Conservation (phyloP, 1,140 invertebrate species). For the Saccostrea glomerata region DNA sequence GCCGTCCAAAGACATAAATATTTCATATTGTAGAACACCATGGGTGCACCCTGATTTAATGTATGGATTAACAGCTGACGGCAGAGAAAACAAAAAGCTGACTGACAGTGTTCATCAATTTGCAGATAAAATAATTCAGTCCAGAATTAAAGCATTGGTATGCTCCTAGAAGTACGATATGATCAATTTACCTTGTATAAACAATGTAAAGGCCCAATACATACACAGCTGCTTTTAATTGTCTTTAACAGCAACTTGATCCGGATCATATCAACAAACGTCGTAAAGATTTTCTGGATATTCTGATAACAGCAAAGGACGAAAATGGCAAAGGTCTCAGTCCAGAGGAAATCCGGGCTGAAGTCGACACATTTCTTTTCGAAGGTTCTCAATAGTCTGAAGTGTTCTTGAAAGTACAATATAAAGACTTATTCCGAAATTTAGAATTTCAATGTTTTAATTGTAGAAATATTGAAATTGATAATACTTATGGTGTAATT, state of each 20-base stretch:
- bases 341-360: constrained; percentile 27
- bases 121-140: constrained; percentile 31
- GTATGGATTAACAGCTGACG: constrained; percentile 6
- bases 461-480: no score
- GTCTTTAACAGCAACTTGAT: neutral
- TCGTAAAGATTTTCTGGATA: constrained; percentile 5
- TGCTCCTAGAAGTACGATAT: neutral
- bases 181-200: no score
- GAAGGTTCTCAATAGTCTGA: neutral
- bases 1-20: no score
- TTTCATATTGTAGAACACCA: neutral
- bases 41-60: constrained; percentile 19
- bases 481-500: no score
- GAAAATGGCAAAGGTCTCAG: constrained; percentile 13
- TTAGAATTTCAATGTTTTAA: no score
- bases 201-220: no score
- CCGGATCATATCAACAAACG: neutral
- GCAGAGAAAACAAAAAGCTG: constrained; percentile 28
- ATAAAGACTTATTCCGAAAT: no score
- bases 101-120: constrained; percentile 31
- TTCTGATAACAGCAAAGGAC: constrained; percentile 14
- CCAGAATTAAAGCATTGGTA: constrained; percentile 15
- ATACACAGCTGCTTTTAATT: neutral
- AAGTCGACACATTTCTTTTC: constrained; percentile 21
- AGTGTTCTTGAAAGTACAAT: no score